A percentile compares a stretch with the other conserved stretches of the same genome.
phyloP scores from a whole-genome alignment of 2,888 invertebrate species.

The Phlogophora meticulosa region DNA sequence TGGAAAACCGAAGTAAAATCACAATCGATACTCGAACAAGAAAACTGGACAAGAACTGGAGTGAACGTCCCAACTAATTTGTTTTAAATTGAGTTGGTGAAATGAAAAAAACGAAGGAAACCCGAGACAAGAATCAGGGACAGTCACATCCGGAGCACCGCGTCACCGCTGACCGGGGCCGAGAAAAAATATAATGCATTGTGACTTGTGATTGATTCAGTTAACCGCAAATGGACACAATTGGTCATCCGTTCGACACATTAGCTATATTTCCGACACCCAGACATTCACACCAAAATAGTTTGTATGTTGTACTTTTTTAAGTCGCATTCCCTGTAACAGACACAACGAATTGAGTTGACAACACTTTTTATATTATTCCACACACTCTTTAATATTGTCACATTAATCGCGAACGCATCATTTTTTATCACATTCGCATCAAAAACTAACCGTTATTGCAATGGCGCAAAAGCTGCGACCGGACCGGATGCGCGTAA shows the following conservation, averaged over 20 bases:
- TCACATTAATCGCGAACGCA: conserved; percentile 72
- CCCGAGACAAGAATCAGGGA: conserved; percentile 63
- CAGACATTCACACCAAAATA: conserved; percentile 36
- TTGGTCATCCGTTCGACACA: conserved; percentile 71
- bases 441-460: conserved; percentile 82
- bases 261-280: conserved; percentile 45
- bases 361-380: conserved; percentile 67
- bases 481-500: conserved; percentile 85
- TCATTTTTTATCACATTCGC: conserved; percentile 73
- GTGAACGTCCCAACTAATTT: conserved; percentile 82
- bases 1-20: conserved; percentile 64
- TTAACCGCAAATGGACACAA: conserved; percentile 78
- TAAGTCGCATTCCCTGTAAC: conserved; percentile 15
- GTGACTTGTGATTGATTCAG: conserved; percentile 77
- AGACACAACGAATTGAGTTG: conserved; percentile 57
- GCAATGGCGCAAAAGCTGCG: conserved; percentile 81
- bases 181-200: conserved; percentile 67
- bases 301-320: conserved; percentile 1
- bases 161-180: conserved; percentile 65
- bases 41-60: conserved; percentile 72
- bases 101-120: conserved; percentile 76
- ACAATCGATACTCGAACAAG: conserved; percentile 60
- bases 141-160: conserved; percentile 81
- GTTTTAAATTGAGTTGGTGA: conserved; percentile 82
- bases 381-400: conserved; percentile 73